Percentiles rank a stretch among this genome's conserved stretches.
Evolutionary conservation across 2,888 invertebrate genomes (phyloP).

Genomic region (Thymelicus lineola): DNA sequence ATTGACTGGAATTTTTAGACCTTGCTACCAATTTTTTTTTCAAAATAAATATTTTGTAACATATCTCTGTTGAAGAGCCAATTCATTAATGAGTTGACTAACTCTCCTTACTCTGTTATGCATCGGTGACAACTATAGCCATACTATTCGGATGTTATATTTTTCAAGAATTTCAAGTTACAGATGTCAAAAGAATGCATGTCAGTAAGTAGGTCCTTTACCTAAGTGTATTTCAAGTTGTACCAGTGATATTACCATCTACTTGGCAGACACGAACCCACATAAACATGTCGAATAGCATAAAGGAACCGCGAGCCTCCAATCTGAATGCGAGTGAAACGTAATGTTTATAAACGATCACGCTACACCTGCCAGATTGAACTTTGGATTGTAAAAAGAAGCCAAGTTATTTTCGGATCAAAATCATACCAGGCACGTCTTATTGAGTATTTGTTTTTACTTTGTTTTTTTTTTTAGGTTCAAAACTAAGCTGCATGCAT

Average conservation of each 20-base stretch:
- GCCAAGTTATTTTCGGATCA: neutral
- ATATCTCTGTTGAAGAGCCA: too few relatives aligned
- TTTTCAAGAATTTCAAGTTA: neutral
- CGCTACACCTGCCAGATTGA: neutral
- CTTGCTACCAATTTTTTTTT: too few relatives aligned
- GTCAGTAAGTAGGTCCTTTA: neutral
- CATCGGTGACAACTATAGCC: too few relatives aligned
- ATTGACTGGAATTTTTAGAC: too few relatives aligned
- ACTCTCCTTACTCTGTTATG: too few relatives aligned
- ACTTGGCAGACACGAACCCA: constrained; percentile 9
- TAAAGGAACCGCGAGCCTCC: neutral
- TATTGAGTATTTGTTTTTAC: too few relatives aligned
- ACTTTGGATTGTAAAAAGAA: neutral
- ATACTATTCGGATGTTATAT: neutral
- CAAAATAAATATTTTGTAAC: too few relatives aligned
- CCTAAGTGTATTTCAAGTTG: neutral
- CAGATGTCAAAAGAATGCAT: neutral
- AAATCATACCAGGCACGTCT: too few relatives aligned
- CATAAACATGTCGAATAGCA: constrained; percentile 12
- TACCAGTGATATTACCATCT: constrained; percentile 13
- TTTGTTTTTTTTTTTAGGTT: too few relatives aligned
- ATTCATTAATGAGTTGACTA: too few relatives aligned
- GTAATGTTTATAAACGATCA: neutral
- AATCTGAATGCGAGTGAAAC: neutral
- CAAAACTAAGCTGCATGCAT: too few relatives aligned